Percentiles rank a stretch among this genome's conserved stretches.
These are phyloP conservation scores for Macropus fuliginosus DNA, from an alignment of 2,797 vertebrate genomes.

Conservation along the genomic window DNA sequence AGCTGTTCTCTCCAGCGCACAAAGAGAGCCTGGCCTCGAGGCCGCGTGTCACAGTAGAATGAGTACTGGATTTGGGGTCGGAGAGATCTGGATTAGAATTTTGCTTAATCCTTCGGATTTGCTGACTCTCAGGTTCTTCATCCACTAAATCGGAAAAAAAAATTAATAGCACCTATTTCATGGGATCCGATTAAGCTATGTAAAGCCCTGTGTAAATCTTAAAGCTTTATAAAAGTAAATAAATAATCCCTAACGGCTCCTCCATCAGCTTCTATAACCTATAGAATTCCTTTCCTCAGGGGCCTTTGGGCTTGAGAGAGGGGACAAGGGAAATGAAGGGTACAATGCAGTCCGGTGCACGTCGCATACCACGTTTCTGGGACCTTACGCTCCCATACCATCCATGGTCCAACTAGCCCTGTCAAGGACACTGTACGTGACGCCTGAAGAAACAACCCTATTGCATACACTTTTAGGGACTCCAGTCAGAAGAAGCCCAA, in stretches of 20 bases:
- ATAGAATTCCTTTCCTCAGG: not conserved
- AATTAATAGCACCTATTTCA: not conserved
- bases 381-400: not conserved
- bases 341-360: not conserved
- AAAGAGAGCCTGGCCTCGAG: not conserved
- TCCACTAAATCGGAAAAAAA: not conserved
- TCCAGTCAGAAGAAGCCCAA: not conserved
- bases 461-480: not conserved
- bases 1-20: not conserved
- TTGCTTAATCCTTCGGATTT: not conserved
- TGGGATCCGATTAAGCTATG: not conserved
- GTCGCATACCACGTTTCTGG: not conserved
- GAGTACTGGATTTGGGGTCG: not conserved
- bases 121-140: not conserved
- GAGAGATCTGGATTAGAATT: not conserved
- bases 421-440: not conserved
- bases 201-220: not conserved
- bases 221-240: not conserved
- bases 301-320: not conserved
- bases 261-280: not conserved
- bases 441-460: not conserved
- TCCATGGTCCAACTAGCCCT: not conserved
- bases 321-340: not conserved
- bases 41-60: not conserved
- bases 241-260: not conserved